These are phyloP conservation scores for Chelon auratus DNA, from an alignment of 2,797 vertebrate genomes.

Conservation along the genomic window DNA sequence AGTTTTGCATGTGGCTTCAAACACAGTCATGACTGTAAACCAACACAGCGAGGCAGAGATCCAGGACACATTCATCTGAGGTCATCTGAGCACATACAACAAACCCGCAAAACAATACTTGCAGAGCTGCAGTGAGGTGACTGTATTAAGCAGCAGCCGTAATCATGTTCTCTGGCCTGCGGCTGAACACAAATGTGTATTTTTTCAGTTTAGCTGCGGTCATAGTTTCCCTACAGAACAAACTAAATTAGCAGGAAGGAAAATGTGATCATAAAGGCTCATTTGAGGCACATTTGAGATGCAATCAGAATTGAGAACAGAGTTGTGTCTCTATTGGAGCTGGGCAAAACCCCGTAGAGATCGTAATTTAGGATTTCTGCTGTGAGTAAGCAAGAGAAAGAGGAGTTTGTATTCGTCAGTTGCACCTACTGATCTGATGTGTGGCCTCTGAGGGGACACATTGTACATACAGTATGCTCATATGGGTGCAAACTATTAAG, in stretches of 20 bases:
- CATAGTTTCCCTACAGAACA: conserved; percentile 32
- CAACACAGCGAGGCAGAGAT: not conserved
- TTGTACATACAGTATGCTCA: not conserved
- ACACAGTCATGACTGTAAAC: not conserved
- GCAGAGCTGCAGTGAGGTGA: conserved; percentile 9
- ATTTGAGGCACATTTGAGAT: conserved; percentile 15
- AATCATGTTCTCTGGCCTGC: conserved; percentile 17
- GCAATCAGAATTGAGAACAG: conserved; percentile 10
- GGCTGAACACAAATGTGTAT: conserved; percentile 22
- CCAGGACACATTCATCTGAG: conserved; percentile 1
- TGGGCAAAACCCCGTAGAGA: not conserved
- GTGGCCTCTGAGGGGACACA: not conserved
- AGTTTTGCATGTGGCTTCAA: not conserved
- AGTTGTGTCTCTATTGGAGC: conserved; percentile 9
- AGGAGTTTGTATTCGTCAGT: conserved; percentile 1
- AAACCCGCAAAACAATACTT: conserved; percentile 8
- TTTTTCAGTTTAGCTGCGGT: conserved; percentile 9
- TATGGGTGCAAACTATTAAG: not conserved
- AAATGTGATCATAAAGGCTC: conserved; percentile 23
- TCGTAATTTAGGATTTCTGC: not conserved
- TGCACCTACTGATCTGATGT: not conserved
- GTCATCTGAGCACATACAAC: conserved; percentile 7
- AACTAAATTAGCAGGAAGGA: conserved; percentile 32
- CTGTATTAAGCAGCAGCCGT: conserved; percentile 18
- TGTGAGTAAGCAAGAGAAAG: not conserved